phyloP scores from a whole-genome alignment of 1,140 invertebrate genomes.

The Onthophagus taurus region DNA sequence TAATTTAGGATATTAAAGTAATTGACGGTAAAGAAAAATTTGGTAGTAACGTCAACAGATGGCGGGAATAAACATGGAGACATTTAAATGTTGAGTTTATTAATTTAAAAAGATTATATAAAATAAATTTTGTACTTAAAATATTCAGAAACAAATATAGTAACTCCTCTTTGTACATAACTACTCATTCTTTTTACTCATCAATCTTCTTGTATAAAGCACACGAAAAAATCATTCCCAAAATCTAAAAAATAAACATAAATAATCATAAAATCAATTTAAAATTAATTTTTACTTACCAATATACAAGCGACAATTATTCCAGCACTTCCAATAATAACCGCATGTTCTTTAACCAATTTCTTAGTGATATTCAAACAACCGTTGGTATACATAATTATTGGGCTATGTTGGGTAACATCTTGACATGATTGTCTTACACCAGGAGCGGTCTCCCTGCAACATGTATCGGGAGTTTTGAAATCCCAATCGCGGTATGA shows the following conservation, averaged over 20 bases:
- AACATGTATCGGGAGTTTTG: constrained; percentile 69
- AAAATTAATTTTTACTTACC: constrained; percentile 42
- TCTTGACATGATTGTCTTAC: constrained; percentile 54
- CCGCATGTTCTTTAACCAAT: constrained; percentile 67
- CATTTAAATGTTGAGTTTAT: too few relatives aligned
- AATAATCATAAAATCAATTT: constrained; percentile 13
- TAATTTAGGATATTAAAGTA: too few relatives aligned
- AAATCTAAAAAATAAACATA: constrained; percentile 45
- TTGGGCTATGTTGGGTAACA: constrained; percentile 42
- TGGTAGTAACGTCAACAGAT: too few relatives aligned
- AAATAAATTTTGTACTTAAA: too few relatives aligned
- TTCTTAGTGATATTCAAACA: constrained; percentile 60
- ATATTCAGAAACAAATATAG: too few relatives aligned
- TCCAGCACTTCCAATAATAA: constrained; percentile 69
- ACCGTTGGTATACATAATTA: constrained; percentile 59
- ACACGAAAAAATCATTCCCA: constrained; percentile 65
- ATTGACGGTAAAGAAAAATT: too few relatives aligned
- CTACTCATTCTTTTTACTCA: too few relatives aligned
- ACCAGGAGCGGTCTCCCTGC: constrained; percentile 53
- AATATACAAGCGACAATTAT: constrained; percentile 72
- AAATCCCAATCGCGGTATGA: constrained; percentile 66
- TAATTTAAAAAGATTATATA: too few relatives aligned
- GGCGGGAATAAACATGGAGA: too few relatives aligned
- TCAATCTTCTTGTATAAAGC: constrained; percentile 64
- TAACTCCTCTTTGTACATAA: too few relatives aligned